A percentile compares a stretch with the other conserved stretches of the same genome.
Conservation (phyloP, 2,113 vertebrate genomes). For the Salvelinus namaycush region DNA sequence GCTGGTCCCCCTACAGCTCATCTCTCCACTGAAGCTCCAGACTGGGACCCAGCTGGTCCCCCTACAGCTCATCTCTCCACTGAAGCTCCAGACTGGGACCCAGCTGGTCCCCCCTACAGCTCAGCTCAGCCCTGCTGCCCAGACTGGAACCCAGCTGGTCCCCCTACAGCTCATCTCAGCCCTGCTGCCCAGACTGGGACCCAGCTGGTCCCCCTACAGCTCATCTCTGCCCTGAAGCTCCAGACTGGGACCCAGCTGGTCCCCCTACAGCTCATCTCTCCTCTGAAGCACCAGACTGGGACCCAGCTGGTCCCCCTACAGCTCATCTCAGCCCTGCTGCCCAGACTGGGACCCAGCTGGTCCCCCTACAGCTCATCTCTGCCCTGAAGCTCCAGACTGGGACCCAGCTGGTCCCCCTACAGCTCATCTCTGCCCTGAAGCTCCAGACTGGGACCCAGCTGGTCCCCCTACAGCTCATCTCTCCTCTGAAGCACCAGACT, state of each 20-base stretch:
- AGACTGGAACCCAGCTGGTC: too few relatives aligned
- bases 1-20: too few relatives aligned
- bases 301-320: too few relatives aligned
- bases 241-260: conserved; percentile 26
- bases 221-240: conserved; percentile 8
- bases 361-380: background rate
- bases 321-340: conserved; percentile 5
- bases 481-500: too few relatives aligned
- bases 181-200: conserved; percentile 39
- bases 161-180: background rate
- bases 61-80: background rate
- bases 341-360: conserved; percentile 30
- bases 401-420: too few relatives aligned
- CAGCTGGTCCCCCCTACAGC: too few relatives aligned
- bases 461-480: too few relatives aligned
- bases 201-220: too few relatives aligned
- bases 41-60: too few relatives aligned
- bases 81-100: background rate
- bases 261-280: background rate
- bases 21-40: too few relatives aligned
- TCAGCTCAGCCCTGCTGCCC: too few relatives aligned
- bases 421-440: background rate
- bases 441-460: too few relatives aligned
- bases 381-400: conserved; percentile 39
- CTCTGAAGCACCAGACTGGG: background rate